These are phyloP conservation scores for Hanleya hanleyi DNA, from an alignment of 2,888 invertebrate species.

Conservation along the genomic window DNA sequence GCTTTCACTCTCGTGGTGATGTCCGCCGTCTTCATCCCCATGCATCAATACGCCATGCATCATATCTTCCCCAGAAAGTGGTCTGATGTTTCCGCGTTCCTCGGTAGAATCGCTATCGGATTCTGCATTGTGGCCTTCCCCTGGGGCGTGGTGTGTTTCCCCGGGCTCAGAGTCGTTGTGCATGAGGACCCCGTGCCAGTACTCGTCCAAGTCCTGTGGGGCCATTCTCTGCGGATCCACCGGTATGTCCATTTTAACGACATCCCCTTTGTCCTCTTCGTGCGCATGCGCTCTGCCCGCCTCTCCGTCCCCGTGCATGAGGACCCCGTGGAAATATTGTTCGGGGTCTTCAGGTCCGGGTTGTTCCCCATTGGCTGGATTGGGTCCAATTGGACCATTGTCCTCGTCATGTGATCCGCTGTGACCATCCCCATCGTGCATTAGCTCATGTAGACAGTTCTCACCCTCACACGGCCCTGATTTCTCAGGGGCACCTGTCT, in stretches of 20 bases:
- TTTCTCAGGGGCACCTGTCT: constrained; percentile 7
- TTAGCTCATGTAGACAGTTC: constrained; percentile 29
- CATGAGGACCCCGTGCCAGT: constrained; percentile 56
- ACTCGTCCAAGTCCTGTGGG: constrained; percentile 33
- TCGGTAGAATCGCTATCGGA: not conserved
- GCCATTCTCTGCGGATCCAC: too few relatives aligned
- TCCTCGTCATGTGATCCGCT: constrained; percentile 2
- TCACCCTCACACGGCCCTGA: constrained; percentile 24
- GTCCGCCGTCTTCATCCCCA: constrained; percentile 35
- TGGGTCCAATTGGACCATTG: constrained; percentile 6
- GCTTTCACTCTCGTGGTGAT: constrained; percentile 14
- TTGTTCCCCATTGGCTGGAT: constrained; percentile 15
- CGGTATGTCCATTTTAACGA: constrained; percentile 32
- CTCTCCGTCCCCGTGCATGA: constrained; percentile 54
- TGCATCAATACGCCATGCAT: constrained; percentile 59
- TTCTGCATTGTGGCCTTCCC: not conserved
- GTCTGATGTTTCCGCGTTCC: not conserved
- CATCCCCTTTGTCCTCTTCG: constrained; percentile 17
- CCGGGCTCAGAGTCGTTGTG: constrained; percentile 45
- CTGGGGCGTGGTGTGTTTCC: constrained; percentile 33
- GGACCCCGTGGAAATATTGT: constrained; percentile 48
- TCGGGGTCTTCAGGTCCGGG: constrained; percentile 41
- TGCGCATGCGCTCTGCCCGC: constrained; percentile 34
- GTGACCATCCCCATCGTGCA: constrained; percentile 31
- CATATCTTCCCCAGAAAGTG: not conserved